Conservation (phyloP, 2,888 invertebrate genomes). For the Mayetiola destructor region DNA sequence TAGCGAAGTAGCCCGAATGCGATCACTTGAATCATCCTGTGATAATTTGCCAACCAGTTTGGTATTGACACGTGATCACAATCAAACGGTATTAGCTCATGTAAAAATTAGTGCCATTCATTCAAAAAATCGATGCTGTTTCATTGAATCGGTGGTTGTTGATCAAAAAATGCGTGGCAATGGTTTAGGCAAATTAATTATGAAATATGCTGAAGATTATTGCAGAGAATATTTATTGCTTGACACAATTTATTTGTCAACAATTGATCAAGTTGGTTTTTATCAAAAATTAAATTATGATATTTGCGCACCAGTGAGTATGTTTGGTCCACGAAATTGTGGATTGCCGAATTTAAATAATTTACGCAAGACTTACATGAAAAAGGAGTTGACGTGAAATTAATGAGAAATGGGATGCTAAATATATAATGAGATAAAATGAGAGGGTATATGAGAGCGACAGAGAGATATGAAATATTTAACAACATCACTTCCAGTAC, state of each 20-base stretch:
- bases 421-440: no score
- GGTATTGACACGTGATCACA: slow-evolving; percentile 44
- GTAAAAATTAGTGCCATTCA: slow-evolving; percentile 63
- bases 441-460: no score
- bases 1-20: slow-evolving; percentile 62
- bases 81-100: slow-evolving; percentile 54
- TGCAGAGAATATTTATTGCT: slow-evolving; percentile 46
- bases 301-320: slow-evolving; percentile 51
- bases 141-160: slow-evolving; percentile 71
- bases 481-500: no score
- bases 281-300: slow-evolving; percentile 59
- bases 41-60: slow-evolving; percentile 58
- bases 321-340: slow-evolving; percentile 43
- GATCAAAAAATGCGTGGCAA: slow-evolving; percentile 52
- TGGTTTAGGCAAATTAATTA: slow-evolving; percentile 60
- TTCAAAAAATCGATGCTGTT: slow-evolving; percentile 53
- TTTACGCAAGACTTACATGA: slow-evolving; percentile 35
- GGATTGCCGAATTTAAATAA: slow-evolving; percentile 31
- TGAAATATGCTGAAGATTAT: slow-evolving; percentile 61
- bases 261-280: slow-evolving; percentile 60
- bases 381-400: no score
- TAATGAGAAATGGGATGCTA: no score
- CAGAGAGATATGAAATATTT: no score
- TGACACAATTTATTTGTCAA: slow-evolving; percentile 51
- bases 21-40: slow-evolving; percentile 56